Evolutionary conservation across 2,888 invertebrate genomes (phyloP).

Genomic region (Thymelicus sylvestris): DNA sequence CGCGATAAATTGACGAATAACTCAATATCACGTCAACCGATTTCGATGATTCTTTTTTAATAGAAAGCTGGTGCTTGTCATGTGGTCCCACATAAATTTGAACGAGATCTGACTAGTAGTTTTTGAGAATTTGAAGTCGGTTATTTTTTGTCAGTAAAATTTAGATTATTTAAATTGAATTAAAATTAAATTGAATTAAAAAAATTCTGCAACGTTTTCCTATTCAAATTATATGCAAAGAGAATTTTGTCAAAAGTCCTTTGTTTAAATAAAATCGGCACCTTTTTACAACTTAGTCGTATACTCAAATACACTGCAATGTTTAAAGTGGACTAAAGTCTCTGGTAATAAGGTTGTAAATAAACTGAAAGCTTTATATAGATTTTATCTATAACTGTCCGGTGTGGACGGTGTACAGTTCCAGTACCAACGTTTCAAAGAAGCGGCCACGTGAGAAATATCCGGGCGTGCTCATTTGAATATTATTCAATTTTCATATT

Average conservation of each 20-base stretch:
- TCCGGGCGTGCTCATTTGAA: conserved; percentile 46
- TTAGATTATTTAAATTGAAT: too few relatives aligned
- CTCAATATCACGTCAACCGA: too few relatives aligned
- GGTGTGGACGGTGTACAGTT: conserved; percentile 34
- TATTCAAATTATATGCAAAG: too few relatives aligned
- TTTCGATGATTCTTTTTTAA: too few relatives aligned
- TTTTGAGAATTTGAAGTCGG: too few relatives aligned
- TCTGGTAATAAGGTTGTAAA: conserved; percentile 10
- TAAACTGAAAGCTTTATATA: conserved; percentile 11
- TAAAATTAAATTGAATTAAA: too few relatives aligned
- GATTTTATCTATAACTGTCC: conserved; percentile 45
- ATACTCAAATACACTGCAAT: neutral
- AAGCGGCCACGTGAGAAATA: conserved; percentile 47
- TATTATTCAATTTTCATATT: conserved; percentile 60
- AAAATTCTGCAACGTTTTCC: too few relatives aligned
- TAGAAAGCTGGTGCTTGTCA: too few relatives aligned
- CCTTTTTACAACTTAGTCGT: conserved; percentile 4
- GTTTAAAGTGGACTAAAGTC: neutral
- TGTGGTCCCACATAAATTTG: too few relatives aligned
- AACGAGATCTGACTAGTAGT: too few relatives aligned
- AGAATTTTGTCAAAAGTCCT: neutral
- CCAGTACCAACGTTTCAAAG: conserved; percentile 45
- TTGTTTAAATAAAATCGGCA: conserved; percentile 9
- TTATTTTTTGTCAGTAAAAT: too few relatives aligned
- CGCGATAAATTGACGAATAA: too few relatives aligned